Conservation (phyloP, 2,113 vertebrate genomes). For the Limanda limanda region DNA sequence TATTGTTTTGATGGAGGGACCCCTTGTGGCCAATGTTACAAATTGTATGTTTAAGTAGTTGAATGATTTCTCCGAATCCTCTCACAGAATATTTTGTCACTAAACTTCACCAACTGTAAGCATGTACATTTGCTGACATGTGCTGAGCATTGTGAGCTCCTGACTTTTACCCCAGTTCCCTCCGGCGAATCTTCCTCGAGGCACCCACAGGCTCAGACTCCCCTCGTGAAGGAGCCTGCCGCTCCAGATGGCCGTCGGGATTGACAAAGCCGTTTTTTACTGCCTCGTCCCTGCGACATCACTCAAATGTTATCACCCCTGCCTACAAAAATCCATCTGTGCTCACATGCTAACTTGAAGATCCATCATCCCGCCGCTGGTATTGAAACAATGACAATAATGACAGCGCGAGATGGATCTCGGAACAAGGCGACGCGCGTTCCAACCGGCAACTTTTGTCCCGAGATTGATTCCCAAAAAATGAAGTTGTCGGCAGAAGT, state of each 20-base stretch:
- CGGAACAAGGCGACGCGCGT: constrained; percentile 44
- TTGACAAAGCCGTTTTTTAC: constrained; percentile 62
- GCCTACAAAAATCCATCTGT: constrained; percentile 76
- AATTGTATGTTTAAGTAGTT: too few species aligned
- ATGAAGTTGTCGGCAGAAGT: constrained; percentile 68
- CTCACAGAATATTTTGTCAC: constrained; percentile 22
- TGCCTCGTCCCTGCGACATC: constrained; percentile 62
- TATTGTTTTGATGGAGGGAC: too few species aligned
- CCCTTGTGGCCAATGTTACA: too few species aligned
- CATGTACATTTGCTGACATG: constrained; percentile 40
- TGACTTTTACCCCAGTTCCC: constrained; percentile 43
- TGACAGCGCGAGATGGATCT: constrained; percentile 65
- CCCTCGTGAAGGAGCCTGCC: constrained; percentile 24
- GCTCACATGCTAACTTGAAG: constrained; percentile 56
- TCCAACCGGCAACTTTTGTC: constrained; percentile 65
- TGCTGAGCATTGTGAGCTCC: constrained; percentile 2
- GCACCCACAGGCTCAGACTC: constrained; percentile 38
- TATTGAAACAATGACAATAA: constrained; percentile 76
- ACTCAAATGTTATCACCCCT: constrained; percentile 74
- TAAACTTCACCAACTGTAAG: neutral
- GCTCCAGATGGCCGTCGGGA: constrained; percentile 66
- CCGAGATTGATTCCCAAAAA: constrained; percentile 59
- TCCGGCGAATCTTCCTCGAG: constrained; percentile 33
- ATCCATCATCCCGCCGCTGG: constrained; percentile 72
- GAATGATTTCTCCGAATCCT: constrained; percentile 34